These are phyloP conservation scores for Drosophila multiciliata DNA, from an alignment of 2,888 invertebrate genomes.

Conservation along the genomic window DNA sequence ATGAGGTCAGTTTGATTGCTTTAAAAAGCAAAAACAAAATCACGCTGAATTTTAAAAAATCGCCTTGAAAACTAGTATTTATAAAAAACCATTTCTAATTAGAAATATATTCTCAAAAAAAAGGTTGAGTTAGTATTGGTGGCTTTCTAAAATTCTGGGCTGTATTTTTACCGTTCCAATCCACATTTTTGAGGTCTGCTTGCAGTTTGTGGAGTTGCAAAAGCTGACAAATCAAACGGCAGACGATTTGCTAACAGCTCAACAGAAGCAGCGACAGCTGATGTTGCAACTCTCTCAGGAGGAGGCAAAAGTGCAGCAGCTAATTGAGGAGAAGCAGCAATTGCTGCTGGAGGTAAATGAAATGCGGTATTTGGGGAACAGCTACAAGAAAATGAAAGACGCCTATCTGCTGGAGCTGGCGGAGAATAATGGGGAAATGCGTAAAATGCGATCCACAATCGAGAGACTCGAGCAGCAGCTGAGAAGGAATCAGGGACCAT, in stretches of 20 bases:
- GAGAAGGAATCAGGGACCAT: background rate
- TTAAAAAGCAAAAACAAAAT: background rate
- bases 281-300: conserved; percentile 62
- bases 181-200: background rate
- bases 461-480: conserved; percentile 11
- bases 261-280: conserved; percentile 66
- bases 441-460: conserved; percentile 25
- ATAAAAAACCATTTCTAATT: background rate
- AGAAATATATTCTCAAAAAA: too few relatives aligned
- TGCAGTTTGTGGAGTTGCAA: conserved; percentile 57
- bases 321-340: conserved; percentile 49
- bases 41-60: background rate
- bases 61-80: background rate
- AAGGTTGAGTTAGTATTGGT: background rate
- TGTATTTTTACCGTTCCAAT: conserved; percentile 1
- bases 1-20: conserved; percentile 28
- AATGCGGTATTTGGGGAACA: conserved; percentile 35
- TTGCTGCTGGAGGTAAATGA: conserved; percentile 65
- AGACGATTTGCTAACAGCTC: conserved; percentile 60
- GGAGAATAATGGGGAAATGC: conserved; percentile 43
- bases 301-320: conserved; percentile 41
- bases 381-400: conserved; percentile 41
- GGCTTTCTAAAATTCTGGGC: background rate
- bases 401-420: conserved; percentile 41
- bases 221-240: conserved; percentile 57